Evolutionary conservation across 2,888 invertebrate genomes (phyloP).

Genomic region (Venusia cambrica): DNA sequence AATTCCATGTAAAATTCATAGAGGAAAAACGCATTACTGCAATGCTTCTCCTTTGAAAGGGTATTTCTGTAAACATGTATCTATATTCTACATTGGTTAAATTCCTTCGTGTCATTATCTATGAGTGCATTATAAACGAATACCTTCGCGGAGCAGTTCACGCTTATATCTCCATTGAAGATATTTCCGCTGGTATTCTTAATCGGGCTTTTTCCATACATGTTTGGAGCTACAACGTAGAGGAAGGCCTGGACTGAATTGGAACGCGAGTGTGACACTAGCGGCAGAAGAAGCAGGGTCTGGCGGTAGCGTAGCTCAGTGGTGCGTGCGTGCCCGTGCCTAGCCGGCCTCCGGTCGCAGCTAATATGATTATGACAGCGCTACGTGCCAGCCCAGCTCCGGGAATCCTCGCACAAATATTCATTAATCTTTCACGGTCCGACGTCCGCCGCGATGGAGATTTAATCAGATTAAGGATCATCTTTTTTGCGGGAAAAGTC

Average conservation of each 20-base stretch:
- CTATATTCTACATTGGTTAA: constrained; percentile 6
- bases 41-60: constrained; percentile 46
- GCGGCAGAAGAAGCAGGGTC: constrained; percentile 23
- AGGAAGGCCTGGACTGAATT: constrained; percentile 15
- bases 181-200: neutral
- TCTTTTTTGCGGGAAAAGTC: constrained; percentile 79
- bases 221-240: too few species aligned
- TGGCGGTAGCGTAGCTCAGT: too few species aligned
- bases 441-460: constrained; percentile 80
- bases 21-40: constrained; percentile 57
- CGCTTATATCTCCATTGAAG: neutral
- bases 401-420: constrained; percentile 80
- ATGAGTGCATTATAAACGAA: too few species aligned
- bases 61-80: too few species aligned
- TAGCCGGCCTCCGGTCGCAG: constrained; percentile 65
- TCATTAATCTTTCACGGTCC: constrained; percentile 81
- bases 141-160: neutral
- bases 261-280: constrained; percentile 21
- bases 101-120: constrained; percentile 12
- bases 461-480: constrained; percentile 82
- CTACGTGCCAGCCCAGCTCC: constrained; percentile 77
- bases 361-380: constrained; percentile 81
- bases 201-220: constrained; percentile 1
- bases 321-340: constrained; percentile 65
- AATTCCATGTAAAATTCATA: constrained; percentile 55